phyloP scores from a whole-genome alignment of 2,888 invertebrate genomes.

The Onthophagus sagittarius region DNA sequence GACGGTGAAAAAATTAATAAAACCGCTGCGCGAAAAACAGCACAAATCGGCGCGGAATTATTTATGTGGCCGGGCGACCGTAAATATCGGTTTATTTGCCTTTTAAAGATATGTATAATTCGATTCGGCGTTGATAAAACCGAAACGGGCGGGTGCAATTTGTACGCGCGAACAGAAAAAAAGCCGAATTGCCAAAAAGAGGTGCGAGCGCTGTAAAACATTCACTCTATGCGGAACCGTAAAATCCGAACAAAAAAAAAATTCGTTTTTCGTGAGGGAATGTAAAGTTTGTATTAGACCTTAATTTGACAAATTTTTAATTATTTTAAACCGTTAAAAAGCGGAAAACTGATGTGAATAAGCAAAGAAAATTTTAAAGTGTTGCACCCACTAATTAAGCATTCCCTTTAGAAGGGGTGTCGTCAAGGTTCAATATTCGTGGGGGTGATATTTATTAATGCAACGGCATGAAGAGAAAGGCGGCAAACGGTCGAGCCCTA shows the following conservation, averaged over 20 bases:
- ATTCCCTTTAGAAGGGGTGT: not conserved
- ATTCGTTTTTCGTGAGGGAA: not conserved
- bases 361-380: not conserved
- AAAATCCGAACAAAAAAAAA: not conserved
- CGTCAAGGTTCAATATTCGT: slow-evolving; percentile 1
- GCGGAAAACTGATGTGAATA: not conserved
- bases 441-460: slow-evolving; percentile 7
- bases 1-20: not conserved
- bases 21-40: not conserved
- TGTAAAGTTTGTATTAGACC: not conserved
- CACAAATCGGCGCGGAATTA: not conserved
- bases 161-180: not conserved
- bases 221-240: not conserved
- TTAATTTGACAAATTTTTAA: not conserved
- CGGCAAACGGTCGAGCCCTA: not conserved
- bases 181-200: not conserved
- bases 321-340: not conserved
- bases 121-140: not conserved
- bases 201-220: not conserved
- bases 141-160: not conserved
- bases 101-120: not conserved
- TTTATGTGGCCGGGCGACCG: not conserved
- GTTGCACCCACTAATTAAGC: not conserved
- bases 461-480: slow-evolving; percentile 1
- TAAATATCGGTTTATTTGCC: not conserved